These are phyloP conservation scores for Salvelinus alpinus DNA, from an alignment of 2,113 vertebrate genomes.

Conservation along the genomic window DNA sequence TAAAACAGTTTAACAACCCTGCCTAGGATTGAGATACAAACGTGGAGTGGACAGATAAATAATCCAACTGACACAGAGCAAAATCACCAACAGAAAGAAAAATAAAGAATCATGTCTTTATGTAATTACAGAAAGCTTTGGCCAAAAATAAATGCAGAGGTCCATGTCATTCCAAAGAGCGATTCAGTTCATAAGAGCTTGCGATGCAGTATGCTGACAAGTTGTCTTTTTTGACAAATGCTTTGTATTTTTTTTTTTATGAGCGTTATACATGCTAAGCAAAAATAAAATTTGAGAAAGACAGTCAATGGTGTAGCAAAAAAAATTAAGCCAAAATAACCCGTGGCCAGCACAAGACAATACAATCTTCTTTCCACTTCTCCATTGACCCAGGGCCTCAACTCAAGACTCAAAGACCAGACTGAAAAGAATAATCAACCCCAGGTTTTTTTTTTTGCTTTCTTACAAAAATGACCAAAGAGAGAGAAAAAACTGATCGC, in stretches of 20 bases:
- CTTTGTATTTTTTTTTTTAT: conserved; percentile 23
- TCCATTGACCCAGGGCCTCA: conserved; percentile 30
- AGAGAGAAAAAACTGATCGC: conserved; percentile 34
- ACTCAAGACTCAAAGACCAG: conserved; percentile 35
- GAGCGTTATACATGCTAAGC: conserved; percentile 17
- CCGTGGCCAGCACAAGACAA: conserved; percentile 17
- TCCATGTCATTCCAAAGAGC: conserved; percentile 31
- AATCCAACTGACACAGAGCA: conserved; percentile 23
- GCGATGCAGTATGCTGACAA: conserved; percentile 16
- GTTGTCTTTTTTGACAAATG: conserved; percentile 32
- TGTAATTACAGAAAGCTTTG: conserved; percentile 27
- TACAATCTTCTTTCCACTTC: conserved; percentile 11
- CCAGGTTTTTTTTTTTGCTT: conserved; percentile 38
- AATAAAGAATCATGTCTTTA: conserved; percentile 28
- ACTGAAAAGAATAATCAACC: conserved; percentile 49
- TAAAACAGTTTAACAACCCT: conserved; percentile 39
- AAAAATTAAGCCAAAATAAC: conserved; percentile 38
- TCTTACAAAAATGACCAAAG: conserved; percentile 43
- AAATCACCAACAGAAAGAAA: conserved; percentile 27
- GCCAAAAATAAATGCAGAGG: conserved; percentile 19
- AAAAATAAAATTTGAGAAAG: not conserved
- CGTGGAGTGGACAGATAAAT: not conserved
- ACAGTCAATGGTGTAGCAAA: conserved; percentile 19
- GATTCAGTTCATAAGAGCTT: conserved; percentile 32
- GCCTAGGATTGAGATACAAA: conserved; percentile 12